Evolutionary conservation across 1,140 invertebrate genomes (phyloP).

Genomic region (Apis dorsata): DNA sequence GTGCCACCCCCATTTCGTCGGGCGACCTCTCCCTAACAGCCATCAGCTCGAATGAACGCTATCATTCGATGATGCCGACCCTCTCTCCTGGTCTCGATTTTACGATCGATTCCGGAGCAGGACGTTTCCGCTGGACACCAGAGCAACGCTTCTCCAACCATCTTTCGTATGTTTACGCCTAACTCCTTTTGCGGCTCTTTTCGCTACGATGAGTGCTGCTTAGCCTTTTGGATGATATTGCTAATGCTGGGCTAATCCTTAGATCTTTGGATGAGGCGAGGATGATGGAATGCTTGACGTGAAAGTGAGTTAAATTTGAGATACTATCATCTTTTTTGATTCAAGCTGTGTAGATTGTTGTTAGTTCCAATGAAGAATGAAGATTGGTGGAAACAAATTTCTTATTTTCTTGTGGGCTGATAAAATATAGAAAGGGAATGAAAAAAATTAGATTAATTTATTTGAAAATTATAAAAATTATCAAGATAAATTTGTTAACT

Average conservation of each 20-base stretch:
- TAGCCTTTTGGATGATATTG: neutral
- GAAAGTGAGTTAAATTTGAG: neutral
- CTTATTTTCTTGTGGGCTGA: too few species aligned
- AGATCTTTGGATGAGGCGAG: neutral
- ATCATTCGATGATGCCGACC: constrained; percentile 68
- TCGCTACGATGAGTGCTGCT: neutral
- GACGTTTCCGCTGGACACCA: constrained; percentile 42
- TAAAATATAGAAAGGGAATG: too few species aligned
- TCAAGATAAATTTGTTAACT: too few species aligned
- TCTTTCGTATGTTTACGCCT: constrained; percentile 24
- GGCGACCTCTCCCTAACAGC: constrained; percentile 57
- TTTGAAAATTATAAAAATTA: too few species aligned
- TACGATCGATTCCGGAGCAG: constrained; percentile 64
- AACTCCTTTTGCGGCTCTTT: constrained; percentile 15
- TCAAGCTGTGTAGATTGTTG: neutral
- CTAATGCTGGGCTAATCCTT: neutral
- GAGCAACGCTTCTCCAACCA: constrained; percentile 8
- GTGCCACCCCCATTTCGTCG: constrained; percentile 40
- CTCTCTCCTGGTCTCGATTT: constrained; percentile 54
- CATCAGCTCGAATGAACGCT: constrained; percentile 67
- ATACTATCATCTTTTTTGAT: neutral
- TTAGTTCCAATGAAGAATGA: too few species aligned
- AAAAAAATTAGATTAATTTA: too few species aligned
- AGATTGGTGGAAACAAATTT: too few species aligned
- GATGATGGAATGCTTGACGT: neutral